A percentile compares a stretch with the other conserved stretches of the same genome.
These are phyloP conservation scores for Homalodisca vitripennis DNA, from an alignment of 1,140 invertebrate genomes.

Conservation along the genomic window DNA sequence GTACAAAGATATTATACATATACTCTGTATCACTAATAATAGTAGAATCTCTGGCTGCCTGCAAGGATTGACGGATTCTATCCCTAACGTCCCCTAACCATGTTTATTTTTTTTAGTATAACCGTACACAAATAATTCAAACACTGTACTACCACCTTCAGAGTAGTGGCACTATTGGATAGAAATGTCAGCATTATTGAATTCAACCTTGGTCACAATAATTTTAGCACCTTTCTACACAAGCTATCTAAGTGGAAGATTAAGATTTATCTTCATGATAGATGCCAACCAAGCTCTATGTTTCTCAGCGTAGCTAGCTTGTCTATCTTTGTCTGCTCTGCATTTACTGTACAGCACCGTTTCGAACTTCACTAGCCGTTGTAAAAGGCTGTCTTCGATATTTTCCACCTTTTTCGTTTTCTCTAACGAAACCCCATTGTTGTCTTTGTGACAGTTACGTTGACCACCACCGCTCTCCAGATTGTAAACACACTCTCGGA, in stretches of 20 bases:
- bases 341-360: neutral
- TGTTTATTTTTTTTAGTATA: too few relatives aligned
- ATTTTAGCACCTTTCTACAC: neutral
- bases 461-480: constrained; percentile 26
- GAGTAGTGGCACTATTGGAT: too few relatives aligned
- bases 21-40: too few relatives aligned
- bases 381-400: neutral
- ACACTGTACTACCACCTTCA: too few relatives aligned
- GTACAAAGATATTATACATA: too few relatives aligned
- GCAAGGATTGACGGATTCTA: too few relatives aligned
- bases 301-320: constrained; percentile 20
- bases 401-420: constrained; percentile 36
- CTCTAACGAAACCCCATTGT: constrained; percentile 37
- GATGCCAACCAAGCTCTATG: constrained; percentile 27
- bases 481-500: constrained; percentile 35
- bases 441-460: constrained; percentile 31
- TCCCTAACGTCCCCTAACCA: too few relatives aligned
- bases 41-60: too few relatives aligned
- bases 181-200: too few relatives aligned
- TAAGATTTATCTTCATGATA: constrained; percentile 21
- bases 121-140: too few relatives aligned
- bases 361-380: constrained; percentile 15
- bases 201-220: too few relatives aligned
- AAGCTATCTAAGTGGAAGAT: constrained; percentile 17
- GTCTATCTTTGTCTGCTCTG: constrained; percentile 19